phyloP scores from a whole-genome alignment of 2,113 vertebrate genomes.

The Leucoraja erinaceus region DNA sequence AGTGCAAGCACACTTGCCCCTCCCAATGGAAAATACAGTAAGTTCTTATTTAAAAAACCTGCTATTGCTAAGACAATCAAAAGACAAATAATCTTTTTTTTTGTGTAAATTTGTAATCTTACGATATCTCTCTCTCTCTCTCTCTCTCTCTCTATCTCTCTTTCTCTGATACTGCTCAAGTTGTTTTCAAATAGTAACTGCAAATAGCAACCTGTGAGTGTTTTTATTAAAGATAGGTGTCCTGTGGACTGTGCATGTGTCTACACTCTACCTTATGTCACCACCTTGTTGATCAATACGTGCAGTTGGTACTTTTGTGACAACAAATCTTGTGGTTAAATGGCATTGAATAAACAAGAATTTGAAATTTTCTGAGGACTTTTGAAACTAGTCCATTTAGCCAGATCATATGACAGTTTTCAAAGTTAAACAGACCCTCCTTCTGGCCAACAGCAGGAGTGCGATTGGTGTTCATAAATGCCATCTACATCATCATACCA shows the following conservation, averaged over 20 bases:
- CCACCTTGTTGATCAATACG: constrained; percentile 47
- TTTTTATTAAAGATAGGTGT: constrained; percentile 41
- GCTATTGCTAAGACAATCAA: constrained; percentile 38
- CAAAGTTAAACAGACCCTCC: background rate
- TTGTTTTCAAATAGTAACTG: constrained; percentile 38
- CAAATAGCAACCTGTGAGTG: constrained; percentile 38
- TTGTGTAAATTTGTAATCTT: constrained; percentile 39
- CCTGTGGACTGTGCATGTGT: constrained; percentile 53
- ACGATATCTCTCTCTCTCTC: constrained; percentile 34
- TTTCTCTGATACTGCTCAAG: constrained; percentile 32
- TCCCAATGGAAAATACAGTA: background rate
- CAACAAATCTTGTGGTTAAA: constrained; percentile 37
- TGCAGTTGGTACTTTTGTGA: constrained; percentile 37
- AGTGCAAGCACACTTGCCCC: constrained; percentile 29
- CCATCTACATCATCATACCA: background rate
- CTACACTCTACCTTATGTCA: constrained; percentile 57
- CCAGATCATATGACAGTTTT: background rate
- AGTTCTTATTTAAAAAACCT: constrained; percentile 37
- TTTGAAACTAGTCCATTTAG: constrained; percentile 17
- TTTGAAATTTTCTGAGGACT: constrained; percentile 32
- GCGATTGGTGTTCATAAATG: background rate
- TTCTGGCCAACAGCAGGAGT: background rate
- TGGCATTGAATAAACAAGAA: constrained; percentile 38
- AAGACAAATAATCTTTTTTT: constrained; percentile 36
- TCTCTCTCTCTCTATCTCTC: constrained; percentile 24